Base-by-base conservation (phyloP, 2,113 vertebrate genomes). In the Petromus typicus region DNA sequence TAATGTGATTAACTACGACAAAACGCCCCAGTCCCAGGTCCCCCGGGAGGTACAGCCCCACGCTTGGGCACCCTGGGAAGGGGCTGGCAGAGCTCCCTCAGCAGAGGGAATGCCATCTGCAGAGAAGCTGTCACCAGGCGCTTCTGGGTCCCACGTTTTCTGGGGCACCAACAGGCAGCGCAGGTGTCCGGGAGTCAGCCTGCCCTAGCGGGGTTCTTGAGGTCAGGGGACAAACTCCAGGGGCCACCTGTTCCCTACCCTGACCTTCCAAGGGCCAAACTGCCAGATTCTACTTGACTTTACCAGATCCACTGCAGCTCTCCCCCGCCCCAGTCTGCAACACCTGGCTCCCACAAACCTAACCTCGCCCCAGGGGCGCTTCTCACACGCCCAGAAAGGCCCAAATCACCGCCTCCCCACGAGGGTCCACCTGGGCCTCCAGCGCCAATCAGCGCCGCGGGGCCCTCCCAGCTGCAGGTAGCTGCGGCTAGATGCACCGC, bases 101-200 rank as follows among this genome's bases (percentile, higher is more conserved):
- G 76, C 84, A 48, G 54, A 82, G 78, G 54, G 20, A n/a, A n/a
- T 37, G 93, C 75, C 93, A 86, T 69, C 95, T 94, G 67, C 93
- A 93, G 56, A 57, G 40, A 84, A 17, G 25, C 8, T 81, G 34
- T 23, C 1, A 1, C 63, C 94, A 69, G 85, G 66, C 32, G 43
- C 32, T 56, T 67, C 81, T 37, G 48, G 75, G 40, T 66, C 80
- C 23, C 1, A 13, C 40, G 51, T 22, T 88, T 51, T 81, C 61
- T 25, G 20, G 67, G 45, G 63, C n/a, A n/a, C n/a, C n/a, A n/a
- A n/a, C n/a, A n/a, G n/a, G n/a, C 11, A 56, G 51, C 32, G 27
- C 27, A 51, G n/a, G n/a, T 18, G 43, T 22, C 61, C 66, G 7
- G 40, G 45, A 92, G 61, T n/a, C 40, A 71, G 81, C 32, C 54